phyloP scores from a whole-genome alignment of 1,140 invertebrate species.

The Pectinophora gossypiella region DNA sequence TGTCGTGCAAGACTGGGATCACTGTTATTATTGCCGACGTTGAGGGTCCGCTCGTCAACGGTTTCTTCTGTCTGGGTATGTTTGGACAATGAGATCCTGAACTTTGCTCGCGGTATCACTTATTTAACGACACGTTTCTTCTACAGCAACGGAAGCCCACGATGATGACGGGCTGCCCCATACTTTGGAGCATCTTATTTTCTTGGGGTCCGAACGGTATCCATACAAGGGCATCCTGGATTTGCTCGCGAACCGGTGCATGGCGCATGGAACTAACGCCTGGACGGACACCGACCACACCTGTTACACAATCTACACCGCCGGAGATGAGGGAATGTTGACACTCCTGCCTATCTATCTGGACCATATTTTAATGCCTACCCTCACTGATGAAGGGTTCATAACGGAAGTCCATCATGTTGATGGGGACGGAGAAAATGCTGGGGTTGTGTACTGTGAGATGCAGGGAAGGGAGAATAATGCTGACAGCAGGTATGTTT shows the following conservation, averaged over 20 bases:
- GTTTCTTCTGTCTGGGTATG: slow-evolving; percentile 90
- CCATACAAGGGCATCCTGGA: slow-evolving; percentile 94
- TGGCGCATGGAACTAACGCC: slow-evolving; percentile 94
- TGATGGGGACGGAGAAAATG: slow-evolving; percentile 90
- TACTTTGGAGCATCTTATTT: slow-evolving; percentile 94
- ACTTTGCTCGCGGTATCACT: neutral
- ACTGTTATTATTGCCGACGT: slow-evolving; percentile 88
- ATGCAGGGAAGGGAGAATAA: slow-evolving; percentile 92
- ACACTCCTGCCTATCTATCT: slow-evolving; percentile 93
- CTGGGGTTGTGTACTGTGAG: slow-evolving; percentile 95
- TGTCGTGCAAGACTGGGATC: slow-evolving; percentile 85
- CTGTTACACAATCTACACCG: slow-evolving; percentile 91
- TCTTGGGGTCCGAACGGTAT: slow-evolving; percentile 92
- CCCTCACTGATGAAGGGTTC: slow-evolving; percentile 87
- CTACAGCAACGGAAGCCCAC: slow-evolving; percentile 90
- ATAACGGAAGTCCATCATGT: slow-evolving; percentile 95
- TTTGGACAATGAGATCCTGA: slow-evolving; percentile 9
- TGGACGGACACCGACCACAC: slow-evolving; percentile 92
- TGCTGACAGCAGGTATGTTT: slow-evolving; percentile 78
- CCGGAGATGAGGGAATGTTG: slow-evolving; percentile 90
- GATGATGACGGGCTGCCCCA: slow-evolving; percentile 95
- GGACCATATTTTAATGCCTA: slow-evolving; percentile 92
- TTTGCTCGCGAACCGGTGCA: slow-evolving; percentile 90
- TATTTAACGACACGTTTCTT: slow-evolving; percentile 8
- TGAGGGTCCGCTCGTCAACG: slow-evolving; percentile 90